These are phyloP conservation scores for Platysteira castanea DNA, from an alignment of 2,113 vertebrate genomes.

Conservation along the genomic window DNA sequence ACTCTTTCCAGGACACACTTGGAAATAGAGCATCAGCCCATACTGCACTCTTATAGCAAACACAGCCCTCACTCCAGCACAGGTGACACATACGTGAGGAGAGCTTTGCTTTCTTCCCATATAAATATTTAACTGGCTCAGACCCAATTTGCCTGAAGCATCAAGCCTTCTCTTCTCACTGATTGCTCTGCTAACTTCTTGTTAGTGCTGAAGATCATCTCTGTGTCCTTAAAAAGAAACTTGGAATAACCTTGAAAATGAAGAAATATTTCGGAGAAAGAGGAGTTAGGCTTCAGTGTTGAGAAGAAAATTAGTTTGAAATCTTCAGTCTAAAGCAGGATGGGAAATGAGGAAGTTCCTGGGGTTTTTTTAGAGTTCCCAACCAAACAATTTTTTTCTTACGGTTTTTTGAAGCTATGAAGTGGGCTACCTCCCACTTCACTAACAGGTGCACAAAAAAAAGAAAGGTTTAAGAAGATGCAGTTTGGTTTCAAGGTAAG, in stretches of 20 bases:
- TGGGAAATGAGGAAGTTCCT: neutral
- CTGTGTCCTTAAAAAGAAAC: neutral
- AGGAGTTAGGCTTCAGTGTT: neutral
- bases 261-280: neutral
- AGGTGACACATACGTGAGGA: neutral
- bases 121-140: neutral
- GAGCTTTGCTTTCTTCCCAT: neutral
- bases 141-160: neutral
- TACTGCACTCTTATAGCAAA: neutral
- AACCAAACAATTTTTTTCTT: neutral
- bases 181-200: neutral
- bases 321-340: neutral
- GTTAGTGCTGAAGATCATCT: neutral
- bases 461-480: neutral
- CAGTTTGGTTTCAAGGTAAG: slow-evolving; percentile 1
- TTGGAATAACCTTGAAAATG: neutral
- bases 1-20: neutral
- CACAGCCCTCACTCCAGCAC: neutral
- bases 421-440: neutral
- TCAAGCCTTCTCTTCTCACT: neutral
- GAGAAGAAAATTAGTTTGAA: neutral
- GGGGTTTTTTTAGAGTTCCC: neutral
- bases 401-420: neutral
- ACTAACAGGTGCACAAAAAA: neutral
- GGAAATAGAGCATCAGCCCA: neutral